phyloP scores from a whole-genome alignment of 2,797 vertebrate genomes.

The Hirundo rustica region DNA sequence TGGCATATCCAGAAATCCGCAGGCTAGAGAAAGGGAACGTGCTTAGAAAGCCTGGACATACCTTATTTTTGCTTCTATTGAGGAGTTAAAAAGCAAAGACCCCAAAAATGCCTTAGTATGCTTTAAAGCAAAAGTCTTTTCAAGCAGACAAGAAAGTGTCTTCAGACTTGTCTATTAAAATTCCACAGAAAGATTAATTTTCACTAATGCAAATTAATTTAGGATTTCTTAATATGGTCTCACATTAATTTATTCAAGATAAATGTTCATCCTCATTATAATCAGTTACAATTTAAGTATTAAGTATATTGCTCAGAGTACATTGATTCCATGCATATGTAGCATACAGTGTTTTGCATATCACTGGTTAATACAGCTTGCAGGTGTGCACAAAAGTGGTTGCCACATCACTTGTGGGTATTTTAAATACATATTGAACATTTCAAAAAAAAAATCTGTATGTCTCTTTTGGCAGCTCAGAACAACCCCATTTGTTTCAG shows the following conservation, averaged over 20 bases:
- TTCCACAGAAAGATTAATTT: slow-evolving; percentile 6
- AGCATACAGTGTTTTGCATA: not conserved
- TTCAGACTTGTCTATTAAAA: not conserved
- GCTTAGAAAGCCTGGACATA: not conserved
- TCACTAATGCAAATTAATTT: slow-evolving; percentile 14
- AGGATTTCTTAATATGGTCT: slow-evolving; percentile 22
- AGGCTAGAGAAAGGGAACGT: not conserved
- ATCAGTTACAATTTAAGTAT: not conserved
- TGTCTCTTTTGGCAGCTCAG: slow-evolving; percentile 5
- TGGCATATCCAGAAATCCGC: not conserved
- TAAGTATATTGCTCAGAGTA: not conserved
- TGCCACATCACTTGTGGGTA: not conserved
- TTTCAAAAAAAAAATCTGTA: not conserved
- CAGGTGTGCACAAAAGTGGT: not conserved
- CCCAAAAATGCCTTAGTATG: not conserved
- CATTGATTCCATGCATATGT: not conserved
- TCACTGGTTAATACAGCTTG: not conserved
- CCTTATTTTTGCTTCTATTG: not conserved
- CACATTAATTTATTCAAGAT: slow-evolving; percentile 18
- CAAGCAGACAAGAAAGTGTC: not conserved
- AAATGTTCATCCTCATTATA: slow-evolving; percentile 10
- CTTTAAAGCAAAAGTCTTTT: not conserved
- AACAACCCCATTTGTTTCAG: not conserved
- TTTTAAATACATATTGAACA: not conserved
- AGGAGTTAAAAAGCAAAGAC: not conserved